These are phyloP conservation scores for Cliona cf. orientalis DNA, from an alignment of 37 sponge, comb jelly and placozoan species.

Conservation along the genomic window DNA sequence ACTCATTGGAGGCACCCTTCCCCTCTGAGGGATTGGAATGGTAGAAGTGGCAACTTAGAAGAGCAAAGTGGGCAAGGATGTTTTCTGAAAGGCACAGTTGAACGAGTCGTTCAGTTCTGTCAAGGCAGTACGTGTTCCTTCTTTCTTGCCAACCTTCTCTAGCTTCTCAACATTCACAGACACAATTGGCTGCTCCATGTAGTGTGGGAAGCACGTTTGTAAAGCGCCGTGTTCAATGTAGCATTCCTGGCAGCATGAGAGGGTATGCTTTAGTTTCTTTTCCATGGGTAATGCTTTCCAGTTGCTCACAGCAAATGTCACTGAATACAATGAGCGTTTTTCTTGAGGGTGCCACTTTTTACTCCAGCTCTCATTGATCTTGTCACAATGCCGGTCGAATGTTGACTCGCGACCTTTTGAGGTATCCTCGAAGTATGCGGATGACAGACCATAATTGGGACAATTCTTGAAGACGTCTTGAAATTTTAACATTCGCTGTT, in stretches of 20 bases:
- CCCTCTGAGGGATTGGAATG: no score
- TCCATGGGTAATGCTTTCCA: conserved; percentile 13
- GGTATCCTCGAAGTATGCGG: background rate
- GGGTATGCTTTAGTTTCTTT: conserved; percentile 15
- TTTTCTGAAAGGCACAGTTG: background rate
- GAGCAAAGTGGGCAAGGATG: no score
- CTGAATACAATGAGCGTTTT: background rate
- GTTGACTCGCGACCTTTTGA: background rate
- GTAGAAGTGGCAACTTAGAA: no score
- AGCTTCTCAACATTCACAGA: background rate
- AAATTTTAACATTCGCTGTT: background rate
- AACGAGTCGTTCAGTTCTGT: background rate
- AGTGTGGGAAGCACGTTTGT: background rate
- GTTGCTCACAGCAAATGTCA: conserved; percentile 19
- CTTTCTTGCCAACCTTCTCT: background rate
- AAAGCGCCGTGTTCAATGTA: background rate
- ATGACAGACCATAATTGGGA: background rate
- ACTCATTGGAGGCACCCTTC: no score
- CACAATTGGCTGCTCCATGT: background rate
- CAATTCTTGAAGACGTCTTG: background rate
- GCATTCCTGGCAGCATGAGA: conserved; percentile 3
- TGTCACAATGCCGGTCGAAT: background rate
- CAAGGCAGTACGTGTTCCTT: background rate
- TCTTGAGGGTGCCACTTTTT: conserved; percentile 10
- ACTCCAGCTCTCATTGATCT: background rate